Evolutionary conservation across 2,888 invertebrate species (phyloP).

Genomic region (Dusona sp.): DNA sequence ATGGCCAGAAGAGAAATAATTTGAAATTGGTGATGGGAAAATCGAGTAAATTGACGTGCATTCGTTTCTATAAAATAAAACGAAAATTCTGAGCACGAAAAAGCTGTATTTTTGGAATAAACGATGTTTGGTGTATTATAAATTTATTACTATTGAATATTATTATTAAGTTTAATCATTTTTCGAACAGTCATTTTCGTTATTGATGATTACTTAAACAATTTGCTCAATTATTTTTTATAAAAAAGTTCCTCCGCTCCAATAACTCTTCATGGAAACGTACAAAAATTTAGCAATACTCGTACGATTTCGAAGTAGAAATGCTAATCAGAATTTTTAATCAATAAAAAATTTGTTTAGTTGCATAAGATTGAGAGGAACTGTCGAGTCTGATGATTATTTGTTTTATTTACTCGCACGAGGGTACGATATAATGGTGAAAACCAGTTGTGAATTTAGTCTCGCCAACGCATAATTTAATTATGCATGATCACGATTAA

Average conservation of each 20-base stretch:
- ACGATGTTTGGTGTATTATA: no score
- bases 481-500: slow-evolving; percentile 22
- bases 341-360: background rate
- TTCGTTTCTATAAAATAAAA: background rate
- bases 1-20: no score
- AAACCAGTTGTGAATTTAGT: slow-evolving; percentile 18
- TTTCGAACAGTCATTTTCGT: no score
- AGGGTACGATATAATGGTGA: slow-evolving; percentile 18
- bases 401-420: slow-evolving; percentile 17
- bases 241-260: background rate
- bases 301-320: background rate
- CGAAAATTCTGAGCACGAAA: no score
- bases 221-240: background rate
- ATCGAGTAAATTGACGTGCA: background rate
- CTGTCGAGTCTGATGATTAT: slow-evolving; percentile 6
- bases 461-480: slow-evolving; percentile 30
- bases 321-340: background rate
- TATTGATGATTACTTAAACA: no score
- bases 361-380: background rate
- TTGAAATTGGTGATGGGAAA: background rate
- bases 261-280: background rate
- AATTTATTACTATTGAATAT: no score
- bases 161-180: no score
- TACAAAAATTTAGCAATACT: background rate
- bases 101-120: no score